A percentile compares a stretch with the other conserved stretches of the same genome.
phyloP scores from a whole-genome alignment of 2,113 vertebrate genomes.

The Larimichthys polyactis region DNA sequence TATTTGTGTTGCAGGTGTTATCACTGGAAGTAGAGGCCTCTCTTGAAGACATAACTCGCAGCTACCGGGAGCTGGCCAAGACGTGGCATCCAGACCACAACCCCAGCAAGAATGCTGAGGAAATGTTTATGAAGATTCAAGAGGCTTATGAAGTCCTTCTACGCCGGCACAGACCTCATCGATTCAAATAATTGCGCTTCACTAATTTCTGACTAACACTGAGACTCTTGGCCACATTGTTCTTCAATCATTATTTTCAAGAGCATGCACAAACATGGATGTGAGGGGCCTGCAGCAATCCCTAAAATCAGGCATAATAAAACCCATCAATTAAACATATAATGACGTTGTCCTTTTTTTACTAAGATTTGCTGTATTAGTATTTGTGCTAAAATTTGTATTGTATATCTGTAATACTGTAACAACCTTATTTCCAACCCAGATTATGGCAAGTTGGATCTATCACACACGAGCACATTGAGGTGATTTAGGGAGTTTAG shows the following conservation, averaged over 20 bases:
- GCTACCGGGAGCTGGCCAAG: constrained; percentile 89
- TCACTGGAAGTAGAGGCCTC: constrained; percentile 83
- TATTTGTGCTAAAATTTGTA: too few relatives aligned
- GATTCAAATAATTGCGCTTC: constrained; percentile 57
- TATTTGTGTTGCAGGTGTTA: constrained; percentile 83
- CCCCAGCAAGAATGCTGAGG: constrained; percentile 85
- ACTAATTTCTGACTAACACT: background rate
- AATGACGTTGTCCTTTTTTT: too few relatives aligned
- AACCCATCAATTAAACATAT: too few relatives aligned
- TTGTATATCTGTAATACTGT: too few relatives aligned
- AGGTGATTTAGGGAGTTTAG: too few relatives aligned
- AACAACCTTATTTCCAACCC: too few relatives aligned
- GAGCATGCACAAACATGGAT: background rate
- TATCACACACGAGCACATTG: too few relatives aligned
- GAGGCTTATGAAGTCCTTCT: constrained; percentile 88
- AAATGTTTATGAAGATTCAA: constrained; percentile 89
- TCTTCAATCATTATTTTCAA: background rate
- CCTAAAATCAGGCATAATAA: too few relatives aligned
- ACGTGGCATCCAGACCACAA: constrained; percentile 94
- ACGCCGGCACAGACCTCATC: constrained; percentile 65
- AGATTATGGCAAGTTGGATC: too few relatives aligned
- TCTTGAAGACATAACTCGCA: constrained; percentile 86
- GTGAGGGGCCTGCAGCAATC: too few relatives aligned
- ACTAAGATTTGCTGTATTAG: too few relatives aligned
- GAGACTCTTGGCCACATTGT: background rate